Base-by-base conservation (phyloP, 53 echinoderm and acorn worm genomes). In the Holothuria leucospilota region DNA sequence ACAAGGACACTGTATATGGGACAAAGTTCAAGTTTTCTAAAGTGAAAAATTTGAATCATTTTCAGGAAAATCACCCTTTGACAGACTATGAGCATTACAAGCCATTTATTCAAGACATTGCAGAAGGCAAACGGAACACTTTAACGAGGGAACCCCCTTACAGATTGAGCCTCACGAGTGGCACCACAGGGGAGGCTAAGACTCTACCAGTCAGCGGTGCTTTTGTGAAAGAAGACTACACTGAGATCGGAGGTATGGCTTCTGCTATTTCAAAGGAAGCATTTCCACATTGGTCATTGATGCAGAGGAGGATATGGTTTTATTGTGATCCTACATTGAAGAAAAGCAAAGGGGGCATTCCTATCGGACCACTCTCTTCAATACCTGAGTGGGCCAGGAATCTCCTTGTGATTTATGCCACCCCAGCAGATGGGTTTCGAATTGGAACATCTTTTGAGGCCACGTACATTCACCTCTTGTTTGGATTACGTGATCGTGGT, bases 181-280 rank as follows among this genome's bases (percentile, higher is more conserved):
- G 95, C 52, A 95, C 95, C 23, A 92, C 95, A 10, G 95, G 95
- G 13, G 86, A 86, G 14, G 78, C 86, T 41, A 92, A 92, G 79
- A 92, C 68, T 71, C 20, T 92, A 56, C 95, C 95, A 16, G 89
- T 63, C 7, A 28, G 63, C 2, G 53, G 74, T 18, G 46, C 75
- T 16, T 84, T 56, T 29, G 7, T 51, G 13, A 52, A 29, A 16
- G 39, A 72, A 15, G 13, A 74, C n/a, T 63, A 73, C 59, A 59
- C 20, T 1, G 39, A 70, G 59, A 25, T 88, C 15, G 38, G 25
- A 2, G 30, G 60, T 11, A 21, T 73, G 29, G 63, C 51, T 13
- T 63, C 77, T 8, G 77, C 84, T 23, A 51, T 84, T 39, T 64
- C 65, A 20, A 34, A 52, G 23, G 62, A 75, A 9, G 16, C 77